phyloP scores from a whole-genome alignment of 1,140 invertebrate genomes.

The Nilaparvata lugens region DNA sequence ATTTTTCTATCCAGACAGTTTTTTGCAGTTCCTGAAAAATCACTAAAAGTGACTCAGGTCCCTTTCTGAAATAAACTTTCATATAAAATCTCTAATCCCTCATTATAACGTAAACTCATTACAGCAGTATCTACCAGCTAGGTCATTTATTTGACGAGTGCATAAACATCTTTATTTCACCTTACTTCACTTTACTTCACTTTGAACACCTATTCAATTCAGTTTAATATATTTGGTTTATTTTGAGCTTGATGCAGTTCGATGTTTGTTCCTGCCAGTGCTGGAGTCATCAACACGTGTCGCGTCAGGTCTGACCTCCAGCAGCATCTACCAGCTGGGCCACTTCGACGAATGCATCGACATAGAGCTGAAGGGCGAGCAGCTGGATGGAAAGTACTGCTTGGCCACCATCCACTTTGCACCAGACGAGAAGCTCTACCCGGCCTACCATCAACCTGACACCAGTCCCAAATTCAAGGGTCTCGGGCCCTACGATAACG shows the following conservation, averaged over 20 bases:
- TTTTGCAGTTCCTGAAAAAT: too few species aligned
- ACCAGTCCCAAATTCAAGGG: background rate
- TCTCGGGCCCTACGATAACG: conserved; percentile 1
- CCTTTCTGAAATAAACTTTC: too few species aligned
- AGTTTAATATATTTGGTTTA: background rate
- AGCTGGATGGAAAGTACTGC: conserved; percentile 14
- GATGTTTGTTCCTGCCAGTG: conserved; percentile 43
- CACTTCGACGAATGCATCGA: conserved; percentile 57
- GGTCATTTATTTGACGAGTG: too few species aligned
- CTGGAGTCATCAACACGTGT: conserved; percentile 55
- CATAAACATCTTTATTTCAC: too few species aligned
- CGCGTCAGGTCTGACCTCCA: conserved; percentile 48
- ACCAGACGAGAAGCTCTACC: conserved; percentile 11
- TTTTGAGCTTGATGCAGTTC: background rate
- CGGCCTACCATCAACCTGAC: conserved; percentile 4
- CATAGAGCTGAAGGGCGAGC: background rate
- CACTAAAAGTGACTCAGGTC: too few species aligned
- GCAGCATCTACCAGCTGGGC: conserved; percentile 51
- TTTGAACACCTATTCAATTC: too few species aligned
- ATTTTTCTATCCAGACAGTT: too few species aligned
- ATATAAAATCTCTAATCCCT: too few species aligned
- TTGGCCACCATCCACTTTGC: conserved; percentile 10
- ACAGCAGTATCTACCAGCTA: too few species aligned
- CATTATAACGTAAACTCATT: too few species aligned
- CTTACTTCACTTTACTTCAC: too few species aligned